phyloP scores from a whole-genome alignment of 2,888 invertebrate species.

The Congeria kusceri region DNA sequence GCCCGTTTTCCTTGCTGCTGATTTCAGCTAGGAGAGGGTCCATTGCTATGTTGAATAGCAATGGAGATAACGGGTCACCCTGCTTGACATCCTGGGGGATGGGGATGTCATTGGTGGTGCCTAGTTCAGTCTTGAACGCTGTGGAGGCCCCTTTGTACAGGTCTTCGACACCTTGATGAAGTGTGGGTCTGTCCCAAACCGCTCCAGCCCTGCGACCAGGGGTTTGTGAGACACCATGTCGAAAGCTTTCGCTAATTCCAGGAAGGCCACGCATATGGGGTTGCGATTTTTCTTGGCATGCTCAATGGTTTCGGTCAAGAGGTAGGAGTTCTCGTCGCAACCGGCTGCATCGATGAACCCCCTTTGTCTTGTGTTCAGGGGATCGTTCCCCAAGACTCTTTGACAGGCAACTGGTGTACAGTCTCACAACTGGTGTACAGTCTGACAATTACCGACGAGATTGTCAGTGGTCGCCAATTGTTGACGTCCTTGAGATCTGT shows the following conservation, averaged over 20 bases:
- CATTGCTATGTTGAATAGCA: slow-evolving; percentile 53
- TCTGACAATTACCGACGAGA: slow-evolving; percentile 8
- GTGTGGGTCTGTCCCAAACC: not conserved
- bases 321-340: slow-evolving; percentile 33
- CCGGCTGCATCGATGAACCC: slow-evolving; percentile 29
- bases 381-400: not conserved
- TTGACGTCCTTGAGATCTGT: slow-evolving; percentile 28
- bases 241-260: slow-evolving; percentile 45
- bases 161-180: too few species aligned
- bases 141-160: too few species aligned
- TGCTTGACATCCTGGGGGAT: slow-evolving; percentile 50
- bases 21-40: slow-evolving; percentile 38
- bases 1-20: slow-evolving; percentile 18
- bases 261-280: slow-evolving; percentile 18
- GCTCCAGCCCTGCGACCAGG: slow-evolving; percentile 19
- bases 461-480: slow-evolving; percentile 50
- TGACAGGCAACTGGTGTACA: not conserved
- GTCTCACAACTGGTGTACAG: not conserved
- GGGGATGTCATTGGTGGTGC: slow-evolving; percentile 20
- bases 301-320: slow-evolving; percentile 4
- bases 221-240: too few species aligned
- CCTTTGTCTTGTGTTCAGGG: not conserved
- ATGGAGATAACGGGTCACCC: slow-evolving; percentile 38
- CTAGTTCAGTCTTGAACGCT: not conserved
- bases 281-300: slow-evolving; percentile 29